These are phyloP conservation scores for Conistra vaccinii DNA, from an alignment of 2,888 invertebrate genomes.

Conservation along the genomic window DNA sequence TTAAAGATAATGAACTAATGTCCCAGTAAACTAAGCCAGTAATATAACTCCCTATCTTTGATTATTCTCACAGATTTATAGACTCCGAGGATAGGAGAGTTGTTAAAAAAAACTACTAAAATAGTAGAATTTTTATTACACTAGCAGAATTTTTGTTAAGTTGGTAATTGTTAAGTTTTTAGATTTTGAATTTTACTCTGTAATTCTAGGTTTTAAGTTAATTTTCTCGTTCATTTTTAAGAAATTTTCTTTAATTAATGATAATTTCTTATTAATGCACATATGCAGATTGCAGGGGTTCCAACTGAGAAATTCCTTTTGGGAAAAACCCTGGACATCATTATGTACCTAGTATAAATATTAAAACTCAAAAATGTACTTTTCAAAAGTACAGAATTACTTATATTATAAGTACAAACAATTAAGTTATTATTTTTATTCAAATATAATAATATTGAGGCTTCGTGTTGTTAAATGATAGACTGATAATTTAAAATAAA, in stretches of 20 bases:
- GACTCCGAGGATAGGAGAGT: neutral
- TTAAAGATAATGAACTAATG: neutral
- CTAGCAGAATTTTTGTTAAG: slow-evolving; percentile 28
- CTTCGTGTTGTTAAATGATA: slow-evolving; percentile 60
- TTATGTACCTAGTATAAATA: slow-evolving; percentile 1
- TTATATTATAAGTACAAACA: slow-evolving; percentile 58
- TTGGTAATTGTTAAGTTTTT: slow-evolving; percentile 53
- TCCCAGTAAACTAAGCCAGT: slow-evolving; percentile 2
- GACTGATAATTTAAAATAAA: slow-evolving; percentile 60
- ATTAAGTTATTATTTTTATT: slow-evolving; percentile 31
- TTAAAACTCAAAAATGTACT: slow-evolving; percentile 3
- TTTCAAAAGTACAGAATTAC: slow-evolving; percentile 18
- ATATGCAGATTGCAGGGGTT: neutral
- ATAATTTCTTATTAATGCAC: slow-evolving; percentile 53
- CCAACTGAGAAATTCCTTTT: neutral
- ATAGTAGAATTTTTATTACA: slow-evolving; percentile 37
- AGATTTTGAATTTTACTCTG: slow-evolving; percentile 28
- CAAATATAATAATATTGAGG: slow-evolving; percentile 37
- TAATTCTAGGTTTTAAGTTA: slow-evolving; percentile 9
- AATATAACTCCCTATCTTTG: neutral
- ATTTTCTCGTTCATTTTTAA: slow-evolving; percentile 24
- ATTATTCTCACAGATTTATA: neutral
- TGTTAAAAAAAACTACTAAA: slow-evolving; percentile 32
- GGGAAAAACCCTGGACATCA: neutral
- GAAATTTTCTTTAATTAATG: slow-evolving; percentile 56